Evolutionary conservation across 1,140 invertebrate genomes (phyloP).

Genomic region (Phortica variegata): DNA sequence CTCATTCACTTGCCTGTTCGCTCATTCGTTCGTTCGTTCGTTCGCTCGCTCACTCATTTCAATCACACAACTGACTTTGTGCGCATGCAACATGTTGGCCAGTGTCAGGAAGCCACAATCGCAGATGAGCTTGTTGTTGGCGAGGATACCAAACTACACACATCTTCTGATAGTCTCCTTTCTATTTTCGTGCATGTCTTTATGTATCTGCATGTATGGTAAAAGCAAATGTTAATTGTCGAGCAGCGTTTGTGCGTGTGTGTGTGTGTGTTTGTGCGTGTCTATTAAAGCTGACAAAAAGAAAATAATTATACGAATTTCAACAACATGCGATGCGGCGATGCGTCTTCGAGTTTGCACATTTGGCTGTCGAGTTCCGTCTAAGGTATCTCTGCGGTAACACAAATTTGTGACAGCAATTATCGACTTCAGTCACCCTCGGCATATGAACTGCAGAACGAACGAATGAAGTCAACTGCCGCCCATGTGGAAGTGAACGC

Average conservation of each 20-base stretch:
- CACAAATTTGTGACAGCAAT: constrained; percentile 51
- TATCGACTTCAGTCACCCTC: constrained; percentile 42
- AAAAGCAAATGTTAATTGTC: no score
- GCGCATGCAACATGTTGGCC: no score
- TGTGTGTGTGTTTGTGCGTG: constrained; percentile 5
- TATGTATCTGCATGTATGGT: not conserved
- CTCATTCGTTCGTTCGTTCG: no score
- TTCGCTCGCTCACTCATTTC: no score
- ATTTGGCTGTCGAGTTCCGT: not conserved
- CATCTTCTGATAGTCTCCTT: constrained; percentile 20
- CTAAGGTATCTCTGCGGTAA: constrained; percentile 9
- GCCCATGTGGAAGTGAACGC: no score
- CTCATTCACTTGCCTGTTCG: no score
- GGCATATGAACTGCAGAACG: constrained; percentile 4
- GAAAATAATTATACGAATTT: constrained; percentile 17
- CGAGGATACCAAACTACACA: constrained; percentile 31
- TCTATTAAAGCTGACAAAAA: constrained; percentile 34
- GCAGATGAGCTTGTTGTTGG: constrained; percentile 1
- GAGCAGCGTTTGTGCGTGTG: constrained; percentile 40
- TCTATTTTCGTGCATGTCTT: no score
- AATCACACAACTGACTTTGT: constrained; percentile 35
- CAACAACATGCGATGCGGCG: not conserved
- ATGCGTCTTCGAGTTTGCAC: no score
- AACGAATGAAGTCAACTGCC: no score
- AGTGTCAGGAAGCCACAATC: constrained; percentile 27